These are phyloP conservation scores for Ornithoptera alexandrae DNA, from an alignment of 2,888 invertebrate species.

Conservation along the genomic window DNA sequence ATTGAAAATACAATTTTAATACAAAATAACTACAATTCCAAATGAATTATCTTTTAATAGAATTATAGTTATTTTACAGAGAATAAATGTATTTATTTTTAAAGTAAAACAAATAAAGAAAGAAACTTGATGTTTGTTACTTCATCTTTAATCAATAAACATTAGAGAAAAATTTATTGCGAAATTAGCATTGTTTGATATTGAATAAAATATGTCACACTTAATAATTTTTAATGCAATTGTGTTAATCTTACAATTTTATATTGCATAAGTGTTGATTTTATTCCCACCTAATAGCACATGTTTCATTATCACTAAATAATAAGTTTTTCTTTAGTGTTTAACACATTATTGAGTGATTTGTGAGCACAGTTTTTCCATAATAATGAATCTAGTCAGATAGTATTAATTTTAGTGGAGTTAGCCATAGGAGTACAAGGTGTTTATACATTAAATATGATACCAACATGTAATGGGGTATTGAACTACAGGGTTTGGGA, in stretches of 20 bases:
- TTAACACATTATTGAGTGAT: constrained; percentile 25
- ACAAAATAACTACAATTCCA: background rate
- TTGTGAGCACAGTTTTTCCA: constrained; percentile 1
- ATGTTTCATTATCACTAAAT: constrained; percentile 9
- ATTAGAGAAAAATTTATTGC: background rate
- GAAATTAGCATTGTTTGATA: background rate
- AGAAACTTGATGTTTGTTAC: background rate
- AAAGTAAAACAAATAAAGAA: too few relatives aligned
- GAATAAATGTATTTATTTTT: background rate
- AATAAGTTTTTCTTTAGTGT: constrained; percentile 13
- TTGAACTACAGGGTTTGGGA: constrained; percentile 48
- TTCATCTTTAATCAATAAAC: background rate
- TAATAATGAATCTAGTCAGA: background rate
- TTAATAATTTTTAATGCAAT: constrained; percentile 2
- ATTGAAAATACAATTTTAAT: background rate
- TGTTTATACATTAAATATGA: background rate
- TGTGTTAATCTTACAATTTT: background rate
- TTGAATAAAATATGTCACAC: background rate
- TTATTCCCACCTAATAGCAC: background rate
- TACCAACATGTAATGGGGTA: constrained; percentile 5
- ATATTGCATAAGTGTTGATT: background rate
- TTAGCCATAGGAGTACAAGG: background rate
- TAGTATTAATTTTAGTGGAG: background rate
- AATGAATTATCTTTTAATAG: background rate
- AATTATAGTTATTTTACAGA: background rate